Evolutionary conservation across 2,797 vertebrate genomes (phyloP).

Genomic region (Picus viridis): DNA sequence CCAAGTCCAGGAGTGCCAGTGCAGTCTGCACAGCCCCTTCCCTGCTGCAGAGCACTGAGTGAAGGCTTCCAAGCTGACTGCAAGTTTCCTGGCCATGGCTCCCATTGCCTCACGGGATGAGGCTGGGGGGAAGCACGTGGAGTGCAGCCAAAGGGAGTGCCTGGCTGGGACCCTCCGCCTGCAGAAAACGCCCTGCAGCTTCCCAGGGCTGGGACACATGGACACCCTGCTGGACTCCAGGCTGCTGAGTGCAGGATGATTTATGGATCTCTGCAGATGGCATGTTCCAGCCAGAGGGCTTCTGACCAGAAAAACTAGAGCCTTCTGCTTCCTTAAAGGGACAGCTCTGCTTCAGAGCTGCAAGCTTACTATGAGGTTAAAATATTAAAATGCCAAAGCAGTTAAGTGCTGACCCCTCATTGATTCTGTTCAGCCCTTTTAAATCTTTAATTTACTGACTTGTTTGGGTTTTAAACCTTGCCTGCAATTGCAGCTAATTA

Average conservation of each 20-base stretch:
- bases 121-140: neutral
- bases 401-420: constrained; percentile 38
- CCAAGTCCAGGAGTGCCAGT: neutral
- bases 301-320: neutral
- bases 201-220: neutral
- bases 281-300: constrained; percentile 35
- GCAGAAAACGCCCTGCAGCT: neutral
- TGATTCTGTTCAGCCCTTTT: constrained; percentile 48
- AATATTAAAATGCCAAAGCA: neutral
- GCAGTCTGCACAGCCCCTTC: neutral
- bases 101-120: neutral
- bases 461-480: constrained; percentile 62
- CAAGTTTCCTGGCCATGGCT: neutral
- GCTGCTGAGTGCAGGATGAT: constrained; percentile 25
- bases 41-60: neutral
- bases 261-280: constrained; percentile 24
- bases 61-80: neutral
- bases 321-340: constrained; percentile 10
- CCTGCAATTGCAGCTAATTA: constrained; percentile 60
- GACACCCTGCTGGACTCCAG: constrained; percentile 37
- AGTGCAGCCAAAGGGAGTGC: neutral
- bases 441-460: constrained; percentile 67
- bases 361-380: neutral
- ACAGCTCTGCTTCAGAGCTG: neutral
- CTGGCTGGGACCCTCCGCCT: neutral